Evolutionary conservation across 1,140 invertebrate species (phyloP), one percentile per base, ranked within the genome.

Genomic region (Trachelipus rathkii): DNA sequence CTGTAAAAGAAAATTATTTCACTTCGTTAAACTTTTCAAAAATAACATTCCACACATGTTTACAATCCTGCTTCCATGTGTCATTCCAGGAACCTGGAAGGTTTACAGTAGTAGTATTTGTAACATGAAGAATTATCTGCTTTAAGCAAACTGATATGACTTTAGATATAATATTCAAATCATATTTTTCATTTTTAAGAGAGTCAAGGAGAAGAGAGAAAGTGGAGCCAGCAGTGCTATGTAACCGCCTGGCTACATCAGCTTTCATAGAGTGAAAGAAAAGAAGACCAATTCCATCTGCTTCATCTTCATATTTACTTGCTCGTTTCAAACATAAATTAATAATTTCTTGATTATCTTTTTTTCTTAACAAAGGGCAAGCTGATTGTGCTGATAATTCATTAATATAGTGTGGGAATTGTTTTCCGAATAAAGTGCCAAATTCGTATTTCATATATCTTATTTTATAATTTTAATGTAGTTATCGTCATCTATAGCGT

Each of bases 371-470:
- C 24, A 76, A 45, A 13, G 45, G 45, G 19, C 50, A 66, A 11
- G 70, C 45, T 9, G 74, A 70, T 15, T 76, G 74, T 24, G 67
- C 67, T n/a, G 74, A 68, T 21, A 76, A 71, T 44, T 76, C 74
- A 44, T 76, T 76, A 66, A 76, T 50, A 71, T 76, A 76, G 33
- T 67, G 70, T 21, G 74, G 74, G 23, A 21, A 45, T 21, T 46
- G 44, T 45, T 76, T n/a, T 68, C 45, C 11, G 71, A 50, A 44
- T 66, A 66, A 46, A 45, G 24, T n/a, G 69, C 66, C 45, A 71
- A 76, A 46, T 60, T 70, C 68, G 11, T 53, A 70, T 10, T 70
- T 21, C n/a, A n/a, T n/a, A n/a, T n/a, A n/a, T n/a, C n/a, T n/a
- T n/a, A n/a, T n/a, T n/a, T n/a, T n/a, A n/a, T n/a, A n/a, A n/a